Evolutionary conservation across 2,888 invertebrate species (phyloP).

Genomic region (Quadriops clusia): DNA sequence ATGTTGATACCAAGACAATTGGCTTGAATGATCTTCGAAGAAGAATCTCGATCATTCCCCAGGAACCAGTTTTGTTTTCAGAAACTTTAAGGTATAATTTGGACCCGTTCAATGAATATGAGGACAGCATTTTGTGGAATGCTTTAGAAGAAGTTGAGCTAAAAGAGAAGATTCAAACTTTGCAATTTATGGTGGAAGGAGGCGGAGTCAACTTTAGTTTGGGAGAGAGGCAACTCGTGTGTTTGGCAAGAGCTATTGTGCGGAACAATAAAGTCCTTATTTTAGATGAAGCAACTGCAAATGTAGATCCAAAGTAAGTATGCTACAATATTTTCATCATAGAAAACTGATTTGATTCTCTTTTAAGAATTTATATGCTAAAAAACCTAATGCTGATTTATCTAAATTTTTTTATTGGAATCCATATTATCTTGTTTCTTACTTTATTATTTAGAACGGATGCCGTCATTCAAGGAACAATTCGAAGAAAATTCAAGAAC

Average conservation of each 20-base stretch:
- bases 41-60: slow-evolving; percentile 46
- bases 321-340: too few relatives aligned
- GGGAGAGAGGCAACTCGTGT: slow-evolving; percentile 78
- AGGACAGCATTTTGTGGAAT: slow-evolving; percentile 52
- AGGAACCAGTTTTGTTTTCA: slow-evolving; percentile 50
- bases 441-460: too few relatives aligned
- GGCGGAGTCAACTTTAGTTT: slow-evolving; percentile 76
- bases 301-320: slow-evolving; percentile 68
- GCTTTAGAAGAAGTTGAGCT: slow-evolving; percentile 62
- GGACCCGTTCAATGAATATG: slow-evolving; percentile 45
- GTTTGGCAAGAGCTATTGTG: slow-evolving; percentile 74
- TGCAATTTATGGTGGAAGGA: slow-evolving; percentile 55
- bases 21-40: slow-evolving; percentile 40
- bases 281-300: slow-evolving; percentile 84
- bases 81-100: slow-evolving; percentile 48
- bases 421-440: too few relatives aligned
- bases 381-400: too few relatives aligned
- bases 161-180: slow-evolving; percentile 52
- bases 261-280: slow-evolving; percentile 67
- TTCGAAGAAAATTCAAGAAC: slow-evolving; percentile 56
- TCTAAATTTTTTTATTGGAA: too few relatives aligned
- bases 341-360: too few relatives aligned
- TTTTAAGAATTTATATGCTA: too few relatives aligned
- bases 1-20: slow-evolving; percentile 28
- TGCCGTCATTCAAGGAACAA: slow-evolving; percentile 64